phyloP scores from a whole-genome alignment of 2,888 invertebrate species.

The Aelia acuminata region DNA sequence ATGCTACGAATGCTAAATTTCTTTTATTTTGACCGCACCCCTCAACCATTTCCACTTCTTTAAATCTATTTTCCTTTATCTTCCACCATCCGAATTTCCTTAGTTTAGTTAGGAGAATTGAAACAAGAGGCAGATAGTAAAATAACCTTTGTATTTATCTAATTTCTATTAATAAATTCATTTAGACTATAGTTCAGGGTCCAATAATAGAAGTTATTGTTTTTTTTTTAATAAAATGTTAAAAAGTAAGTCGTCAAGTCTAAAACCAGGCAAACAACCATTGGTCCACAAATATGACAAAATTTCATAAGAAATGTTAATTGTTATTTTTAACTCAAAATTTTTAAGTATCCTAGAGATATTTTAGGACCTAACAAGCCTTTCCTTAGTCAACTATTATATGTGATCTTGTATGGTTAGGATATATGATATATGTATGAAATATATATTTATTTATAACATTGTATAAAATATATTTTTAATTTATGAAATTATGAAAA shows the following conservation, averaged over 20 bases:
- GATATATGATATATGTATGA: slow-evolving; percentile 48
- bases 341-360: not conserved
- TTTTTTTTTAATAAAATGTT: not conserved
- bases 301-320: not conserved
- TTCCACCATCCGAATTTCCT: too few relatives aligned
- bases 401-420: slow-evolving; percentile 54
- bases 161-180: too few relatives aligned
- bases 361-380: slow-evolving; percentile 54
- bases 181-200: too few relatives aligned
- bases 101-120: too few relatives aligned
- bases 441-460: slow-evolving; percentile 57
- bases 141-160: too few relatives aligned
- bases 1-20: too few relatives aligned
- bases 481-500: slow-evolving; percentile 50
- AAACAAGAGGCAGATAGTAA: too few relatives aligned
- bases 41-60: too few relatives aligned
- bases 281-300: not conserved
- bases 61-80: too few relatives aligned
- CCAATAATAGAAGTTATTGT: too few relatives aligned
- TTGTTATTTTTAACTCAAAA: not conserved
- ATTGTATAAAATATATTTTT: slow-evolving; percentile 55
- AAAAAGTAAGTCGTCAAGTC: not conserved
- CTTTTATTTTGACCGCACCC: too few relatives aligned
- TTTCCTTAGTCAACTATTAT: slow-evolving; percentile 59
- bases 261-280: not conserved